Conservation (phyloP, 2,888 invertebrate species). For the Matsumyia berberina region DNA sequence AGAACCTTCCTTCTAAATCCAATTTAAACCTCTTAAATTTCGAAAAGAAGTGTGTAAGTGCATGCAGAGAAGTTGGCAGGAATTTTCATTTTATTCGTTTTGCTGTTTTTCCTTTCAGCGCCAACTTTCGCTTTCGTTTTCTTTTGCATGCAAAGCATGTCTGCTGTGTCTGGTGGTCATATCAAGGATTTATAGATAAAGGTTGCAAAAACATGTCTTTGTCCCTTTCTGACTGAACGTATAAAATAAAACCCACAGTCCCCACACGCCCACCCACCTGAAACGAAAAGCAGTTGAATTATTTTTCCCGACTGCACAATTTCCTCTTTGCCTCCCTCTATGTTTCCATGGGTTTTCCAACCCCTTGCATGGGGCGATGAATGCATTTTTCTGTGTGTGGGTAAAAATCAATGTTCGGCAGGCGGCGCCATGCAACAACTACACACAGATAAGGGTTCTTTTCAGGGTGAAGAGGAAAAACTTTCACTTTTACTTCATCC, state of each 20-base stretch:
- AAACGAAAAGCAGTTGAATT: constrained; percentile 56
- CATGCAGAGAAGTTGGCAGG: constrained; percentile 15
- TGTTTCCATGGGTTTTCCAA: constrained; percentile 24
- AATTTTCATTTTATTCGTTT: constrained; percentile 30
- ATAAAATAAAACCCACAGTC: constrained; percentile 9
- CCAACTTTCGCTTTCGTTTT: constrained; percentile 62
- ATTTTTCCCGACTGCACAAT: constrained; percentile 61
- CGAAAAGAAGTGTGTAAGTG: constrained; percentile 20
- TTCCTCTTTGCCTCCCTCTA: constrained; percentile 43
- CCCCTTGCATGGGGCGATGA: constrained; percentile 53
- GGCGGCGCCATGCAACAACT: constrained; percentile 76
- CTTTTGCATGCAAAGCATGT: constrained; percentile 61
- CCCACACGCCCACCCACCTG: not conserved
- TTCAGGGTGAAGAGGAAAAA: constrained; percentile 46
- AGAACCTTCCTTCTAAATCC: constrained; percentile 4
- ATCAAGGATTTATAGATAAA: constrained; percentile 63
- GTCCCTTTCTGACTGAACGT: constrained; percentile 9
- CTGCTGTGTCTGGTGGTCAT: constrained; percentile 62
- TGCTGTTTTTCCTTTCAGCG: constrained; percentile 17
- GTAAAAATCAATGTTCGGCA: constrained; percentile 72
- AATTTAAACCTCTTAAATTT: constrained; percentile 14
- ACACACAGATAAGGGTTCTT: constrained; percentile 49
- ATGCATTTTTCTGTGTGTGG: constrained; percentile 69
- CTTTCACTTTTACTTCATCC: constrained; percentile 63
- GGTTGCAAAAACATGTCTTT: constrained; percentile 11